Evolutionary conservation across 2,888 invertebrate species (phyloP).

Genomic region (Phortica okadai): DNA sequence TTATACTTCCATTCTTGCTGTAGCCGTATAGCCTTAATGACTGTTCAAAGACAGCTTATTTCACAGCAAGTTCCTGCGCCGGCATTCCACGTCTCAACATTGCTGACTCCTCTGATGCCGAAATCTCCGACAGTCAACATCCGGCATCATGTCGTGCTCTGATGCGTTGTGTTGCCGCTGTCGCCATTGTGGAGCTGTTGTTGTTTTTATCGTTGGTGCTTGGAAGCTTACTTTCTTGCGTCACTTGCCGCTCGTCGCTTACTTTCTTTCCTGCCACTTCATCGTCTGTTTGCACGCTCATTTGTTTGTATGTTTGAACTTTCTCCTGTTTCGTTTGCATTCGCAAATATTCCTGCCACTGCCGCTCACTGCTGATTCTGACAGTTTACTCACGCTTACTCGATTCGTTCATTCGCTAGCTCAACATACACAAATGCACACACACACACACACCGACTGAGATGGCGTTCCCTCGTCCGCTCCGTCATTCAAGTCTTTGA

Average conservation of each 20-base stretch:
- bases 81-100: background rate
- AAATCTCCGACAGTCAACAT: constrained; percentile 6
- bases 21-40: constrained; percentile 22
- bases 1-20: background rate
- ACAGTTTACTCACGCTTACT: constrained; percentile 25
- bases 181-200: constrained; percentile 18
- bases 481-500: background rate
- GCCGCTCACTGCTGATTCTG: constrained; percentile 42
- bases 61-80: constrained; percentile 15
- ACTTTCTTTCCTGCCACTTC: constrained; percentile 33
- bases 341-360: constrained; percentile 70
- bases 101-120: background rate
- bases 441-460: background rate
- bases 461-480: background rate
- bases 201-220: constrained; percentile 28
- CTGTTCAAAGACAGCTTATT: constrained; percentile 33
- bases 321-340: constrained; percentile 75
- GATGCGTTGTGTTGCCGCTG: constrained; percentile 41
- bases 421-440: background rate
- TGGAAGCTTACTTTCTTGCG: background rate
- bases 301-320: constrained; percentile 75
- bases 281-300: constrained; percentile 71
- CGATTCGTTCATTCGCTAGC: constrained; percentile 27
- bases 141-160: constrained; percentile 31
- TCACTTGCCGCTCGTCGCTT: constrained; percentile 44